Evolutionary conservation across 1,140 invertebrate species (phyloP).

Genomic region (Drosophila rhopaloa): DNA sequence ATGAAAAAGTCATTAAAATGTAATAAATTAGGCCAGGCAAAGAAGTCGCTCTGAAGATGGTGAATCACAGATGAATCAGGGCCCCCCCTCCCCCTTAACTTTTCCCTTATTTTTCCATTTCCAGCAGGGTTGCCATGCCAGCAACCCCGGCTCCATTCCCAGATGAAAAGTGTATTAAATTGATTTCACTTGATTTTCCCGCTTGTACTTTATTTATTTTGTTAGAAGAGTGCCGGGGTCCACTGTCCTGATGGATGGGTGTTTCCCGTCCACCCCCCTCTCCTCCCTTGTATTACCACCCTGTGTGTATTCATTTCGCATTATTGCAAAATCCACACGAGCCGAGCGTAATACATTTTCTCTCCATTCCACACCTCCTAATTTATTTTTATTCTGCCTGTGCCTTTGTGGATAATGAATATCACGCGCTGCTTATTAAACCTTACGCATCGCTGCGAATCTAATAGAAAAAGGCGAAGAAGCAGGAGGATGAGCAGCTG

Average conservation of each 20-base stretch:
- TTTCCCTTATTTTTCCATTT: background rate
- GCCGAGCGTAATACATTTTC: constrained; percentile 55
- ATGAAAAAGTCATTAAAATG: constrained; percentile 80
- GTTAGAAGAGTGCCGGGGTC: constrained; percentile 24
- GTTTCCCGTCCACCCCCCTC: background rate
- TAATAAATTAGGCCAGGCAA: constrained; percentile 74
- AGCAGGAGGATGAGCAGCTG: background rate
- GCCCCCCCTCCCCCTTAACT: background rate
- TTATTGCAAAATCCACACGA: constrained; percentile 79
- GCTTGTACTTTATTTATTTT: constrained; percentile 68
- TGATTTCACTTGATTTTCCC: constrained; percentile 72
- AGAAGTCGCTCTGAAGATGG: constrained; percentile 34
- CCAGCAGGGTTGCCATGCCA: background rate
- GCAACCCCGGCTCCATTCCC: background rate
- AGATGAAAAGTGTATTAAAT: constrained; percentile 72
- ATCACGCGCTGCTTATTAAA: constrained; percentile 81
- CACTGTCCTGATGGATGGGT: constrained; percentile 34
- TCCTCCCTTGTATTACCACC: no score
- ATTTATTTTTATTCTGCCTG: constrained; percentile 14
- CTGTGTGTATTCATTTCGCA: constrained; percentile 71
- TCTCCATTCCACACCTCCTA: background rate
- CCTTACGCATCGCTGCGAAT: constrained; percentile 55
- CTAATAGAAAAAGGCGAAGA: constrained; percentile 36
- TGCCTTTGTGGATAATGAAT: constrained; percentile 63
- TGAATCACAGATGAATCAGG: constrained; percentile 27